Evolutionary conservation across 1,140 invertebrate species (phyloP), one percentile per base, ranked within the genome.

Genomic region (Camponotus floridanus): DNA sequence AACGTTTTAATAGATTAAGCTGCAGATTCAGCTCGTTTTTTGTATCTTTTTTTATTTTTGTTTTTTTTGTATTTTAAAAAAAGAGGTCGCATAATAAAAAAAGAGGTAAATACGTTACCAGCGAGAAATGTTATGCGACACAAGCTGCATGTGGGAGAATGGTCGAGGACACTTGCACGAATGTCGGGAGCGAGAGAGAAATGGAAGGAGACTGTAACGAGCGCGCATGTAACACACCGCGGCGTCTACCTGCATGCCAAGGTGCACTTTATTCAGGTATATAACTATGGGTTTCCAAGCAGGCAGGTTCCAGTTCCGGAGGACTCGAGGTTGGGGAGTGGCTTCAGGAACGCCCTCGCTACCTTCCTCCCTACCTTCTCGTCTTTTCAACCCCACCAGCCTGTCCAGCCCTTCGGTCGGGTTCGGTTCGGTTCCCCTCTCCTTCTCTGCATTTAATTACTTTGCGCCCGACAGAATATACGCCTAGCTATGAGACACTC

Each of bases 331-430:
- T 84, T 85, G 90, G 92, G 93, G 93, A 93, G 93, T 94, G 93
- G 93, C 93, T 90, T 90, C 71, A 93, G 93, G 91, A 94, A 94
- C 93, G 93, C 94, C 93, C 92, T 93, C 91, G 87, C 87, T 86
- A 88, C 91, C 86, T 90, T 81, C 84, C 85, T 91, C 86, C 91
- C 87, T 88, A 86, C 89, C 86, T 51, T 51, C 48, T 81, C 87
- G 51, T 62, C 89, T 76, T 73, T 71, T 80, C 21, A 15, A 62
- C 57, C 80, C 73, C 85, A 79, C 89, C 88, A 76, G 51, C 71
- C 74, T 71, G 87, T 80, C 81, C 79, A 79, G 81, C 87, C 91
- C 91, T 92, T 90, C 86, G 78, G 48, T 88, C 84, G 83, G 57
- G 71, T 76, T 87, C 62, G 57, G 71, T 76, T 87, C 62, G 88